phyloP scores from a whole-genome alignment of 2,797 vertebrate genomes.

The Mastacembelus armatus region DNA sequence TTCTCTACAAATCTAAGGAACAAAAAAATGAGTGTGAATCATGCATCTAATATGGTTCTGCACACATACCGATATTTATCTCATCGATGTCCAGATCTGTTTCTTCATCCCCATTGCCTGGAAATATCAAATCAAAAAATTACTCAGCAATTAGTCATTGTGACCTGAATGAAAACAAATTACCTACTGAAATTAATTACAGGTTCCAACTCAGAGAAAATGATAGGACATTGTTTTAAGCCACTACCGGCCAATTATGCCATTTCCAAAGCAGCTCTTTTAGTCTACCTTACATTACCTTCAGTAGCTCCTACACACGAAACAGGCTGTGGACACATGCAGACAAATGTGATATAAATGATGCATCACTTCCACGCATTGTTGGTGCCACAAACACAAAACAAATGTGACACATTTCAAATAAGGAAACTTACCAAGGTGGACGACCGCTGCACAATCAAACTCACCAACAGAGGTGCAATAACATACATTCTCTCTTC shows the following conservation, averaged over 20 bases:
- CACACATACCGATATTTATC: slow-evolving; percentile 39
- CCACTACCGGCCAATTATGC: background rate
- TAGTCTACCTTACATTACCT: background rate
- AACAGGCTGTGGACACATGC: slow-evolving; percentile 1
- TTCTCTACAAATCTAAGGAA: background rate
- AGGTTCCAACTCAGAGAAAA: too few species aligned
- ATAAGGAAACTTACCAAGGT: background rate
- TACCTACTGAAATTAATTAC: too few species aligned
- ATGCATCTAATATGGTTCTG: background rate
- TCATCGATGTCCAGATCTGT: slow-evolving; percentile 16
- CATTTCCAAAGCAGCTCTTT: background rate
- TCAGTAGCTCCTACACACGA: background rate
- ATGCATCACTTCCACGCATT: background rate
- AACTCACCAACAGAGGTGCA: background rate
- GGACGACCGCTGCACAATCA: background rate
- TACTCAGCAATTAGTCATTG: too few species aligned
- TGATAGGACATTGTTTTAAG: too few species aligned
- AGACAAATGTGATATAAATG: background rate
- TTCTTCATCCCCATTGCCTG: background rate
- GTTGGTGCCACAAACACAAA: background rate
- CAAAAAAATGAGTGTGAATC: background rate
- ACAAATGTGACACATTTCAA: background rate
- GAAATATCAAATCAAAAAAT: too few species aligned
- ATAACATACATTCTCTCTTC: slow-evolving; percentile 2
- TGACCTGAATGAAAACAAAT: too few species aligned